Evolutionary conservation across 1,140 invertebrate genomes (phyloP), one percentile per base, ranked within the genome.

Genomic region (Sycophaga agraensis): DNA sequence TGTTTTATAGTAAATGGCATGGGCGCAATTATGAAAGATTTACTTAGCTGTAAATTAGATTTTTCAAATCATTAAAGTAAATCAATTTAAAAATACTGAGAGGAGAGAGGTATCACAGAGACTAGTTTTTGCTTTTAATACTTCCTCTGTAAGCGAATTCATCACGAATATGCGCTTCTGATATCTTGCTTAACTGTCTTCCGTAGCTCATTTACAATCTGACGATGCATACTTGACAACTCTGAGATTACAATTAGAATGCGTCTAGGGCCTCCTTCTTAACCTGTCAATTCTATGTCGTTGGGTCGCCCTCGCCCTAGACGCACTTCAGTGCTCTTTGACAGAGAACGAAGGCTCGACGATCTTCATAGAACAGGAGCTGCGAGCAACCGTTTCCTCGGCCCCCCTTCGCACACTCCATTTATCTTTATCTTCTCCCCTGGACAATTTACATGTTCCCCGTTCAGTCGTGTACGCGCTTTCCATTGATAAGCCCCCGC

Each of bases 321-420:
- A 58, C 55, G 55, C 55, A 49, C 45, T 58, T 58, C 39, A 49
- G 42, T 28, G 16, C 53, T 55, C 53, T 39, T 57, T 31, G 43
- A 57, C 43, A 57, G 46, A 57, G 42, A 57, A 45, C 53, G 54
- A 35, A 57, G 19, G 6, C 54, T 46, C 31, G 55, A 45, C 35
- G 40, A 58, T 58, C 55, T 58, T 49, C 55, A 58, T 58, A 48
- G 55, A 58, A 39, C 55, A 39, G 8, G 28, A 57, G n/a, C n/a
- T 17, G 42, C 34, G 35, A 51, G 34, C 21, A 39, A 51, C 19
- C 24, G 17, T 35, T 50, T 2, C 4, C 28, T 17, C 16, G 45
- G 34, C 54, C 42, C 26, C 6, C 21, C 26, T 43, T 43, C 40
- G 16, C 43, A 14, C 19, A 46, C 35, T 46, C 28, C 24, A 26